These are phyloP conservation scores for Triplophysa siluroides DNA, from an alignment of 2,113 vertebrate species.

Conservation along the genomic window DNA sequence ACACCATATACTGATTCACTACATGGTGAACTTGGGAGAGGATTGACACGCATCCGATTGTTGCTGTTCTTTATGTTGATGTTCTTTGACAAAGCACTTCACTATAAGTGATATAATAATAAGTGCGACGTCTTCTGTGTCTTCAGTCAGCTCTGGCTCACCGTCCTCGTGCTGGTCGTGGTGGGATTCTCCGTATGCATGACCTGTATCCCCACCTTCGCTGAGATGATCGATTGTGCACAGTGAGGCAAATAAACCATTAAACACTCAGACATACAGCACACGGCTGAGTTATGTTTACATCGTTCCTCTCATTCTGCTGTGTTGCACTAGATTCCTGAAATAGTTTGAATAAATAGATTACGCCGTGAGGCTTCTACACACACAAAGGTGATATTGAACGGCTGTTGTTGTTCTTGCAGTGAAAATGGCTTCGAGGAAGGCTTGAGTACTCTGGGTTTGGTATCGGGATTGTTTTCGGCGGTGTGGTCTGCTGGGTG, in stretches of 20 bases:
- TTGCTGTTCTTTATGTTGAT: no score
- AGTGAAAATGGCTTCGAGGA: constrained; percentile 76
- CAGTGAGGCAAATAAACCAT: constrained; percentile 79
- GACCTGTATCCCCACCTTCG: constrained; percentile 84
- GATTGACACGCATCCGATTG: no score
- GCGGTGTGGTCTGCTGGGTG: constrained; percentile 77
- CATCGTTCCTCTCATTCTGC: background rate
- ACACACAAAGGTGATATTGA: background rate
- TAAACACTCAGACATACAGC: background rate
- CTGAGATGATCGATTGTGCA: constrained; percentile 85
- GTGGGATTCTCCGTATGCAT: constrained; percentile 87
- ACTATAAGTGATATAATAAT: no score
- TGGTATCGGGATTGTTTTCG: constrained; percentile 70
- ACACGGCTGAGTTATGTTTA: background rate
- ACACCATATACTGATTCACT: no score
- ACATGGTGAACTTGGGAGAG: no score
- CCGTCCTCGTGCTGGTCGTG: constrained; percentile 81
- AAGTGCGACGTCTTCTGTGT: background rate
- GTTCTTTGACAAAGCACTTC: no score
- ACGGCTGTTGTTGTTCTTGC: background rate
- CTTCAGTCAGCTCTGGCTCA: constrained; percentile 88
- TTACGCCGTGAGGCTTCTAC: background rate
- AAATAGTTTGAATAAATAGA: background rate
- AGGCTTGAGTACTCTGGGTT: constrained; percentile 72
- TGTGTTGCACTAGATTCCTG: background rate